Percentiles rank a stretch among this genome's conserved stretches.
Evolutionary conservation across 1,140 invertebrate genomes (phyloP).

Genomic region (Brachionus asplanchnoidis): DNA sequence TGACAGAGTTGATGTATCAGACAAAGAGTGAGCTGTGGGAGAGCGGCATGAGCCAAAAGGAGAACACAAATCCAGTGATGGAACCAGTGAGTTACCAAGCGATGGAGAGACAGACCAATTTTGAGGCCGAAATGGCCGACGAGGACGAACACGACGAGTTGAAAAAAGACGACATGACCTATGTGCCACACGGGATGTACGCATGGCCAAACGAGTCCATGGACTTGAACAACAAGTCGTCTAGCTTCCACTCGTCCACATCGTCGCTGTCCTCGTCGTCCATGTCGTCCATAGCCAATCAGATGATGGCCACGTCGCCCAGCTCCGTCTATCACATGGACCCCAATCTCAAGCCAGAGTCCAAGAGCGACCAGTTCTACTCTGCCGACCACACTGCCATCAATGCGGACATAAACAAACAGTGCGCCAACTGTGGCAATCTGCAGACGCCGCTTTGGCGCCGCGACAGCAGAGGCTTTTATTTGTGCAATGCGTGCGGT

Average conservation of each 20-base stretch:
- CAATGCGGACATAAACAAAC: not conserved
- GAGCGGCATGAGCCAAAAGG: not conserved
- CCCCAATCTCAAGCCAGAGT: not conserved
- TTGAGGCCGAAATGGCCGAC: not conserved
- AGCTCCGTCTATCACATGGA: not conserved
- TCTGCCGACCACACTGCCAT: not conserved
- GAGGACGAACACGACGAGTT: slow-evolving; percentile 1
- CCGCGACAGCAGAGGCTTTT: slow-evolving; percentile 32
- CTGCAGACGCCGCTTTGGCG: slow-evolving; percentile 19
- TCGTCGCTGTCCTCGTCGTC: not conserved
- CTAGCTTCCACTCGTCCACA: not conserved
- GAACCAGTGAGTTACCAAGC: not conserved
- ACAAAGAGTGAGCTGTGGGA: not conserved
- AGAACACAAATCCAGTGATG: not conserved
- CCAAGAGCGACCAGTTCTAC: not conserved
- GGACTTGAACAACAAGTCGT: not conserved
- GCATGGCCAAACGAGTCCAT: not conserved
- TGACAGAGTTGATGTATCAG: slow-evolving; percentile 30
- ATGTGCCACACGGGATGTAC: not conserved
- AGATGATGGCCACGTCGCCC: not conserved
- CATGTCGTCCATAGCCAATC: not conserved
- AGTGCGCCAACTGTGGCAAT: slow-evolving; percentile 36
- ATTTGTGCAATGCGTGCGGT: slow-evolving; percentile 37
- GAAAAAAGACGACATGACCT: not conserved
- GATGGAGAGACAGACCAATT: not conserved